Conservation (phyloP, 2,113 vertebrate species). For the Ranitomeya variabilis region DNA sequence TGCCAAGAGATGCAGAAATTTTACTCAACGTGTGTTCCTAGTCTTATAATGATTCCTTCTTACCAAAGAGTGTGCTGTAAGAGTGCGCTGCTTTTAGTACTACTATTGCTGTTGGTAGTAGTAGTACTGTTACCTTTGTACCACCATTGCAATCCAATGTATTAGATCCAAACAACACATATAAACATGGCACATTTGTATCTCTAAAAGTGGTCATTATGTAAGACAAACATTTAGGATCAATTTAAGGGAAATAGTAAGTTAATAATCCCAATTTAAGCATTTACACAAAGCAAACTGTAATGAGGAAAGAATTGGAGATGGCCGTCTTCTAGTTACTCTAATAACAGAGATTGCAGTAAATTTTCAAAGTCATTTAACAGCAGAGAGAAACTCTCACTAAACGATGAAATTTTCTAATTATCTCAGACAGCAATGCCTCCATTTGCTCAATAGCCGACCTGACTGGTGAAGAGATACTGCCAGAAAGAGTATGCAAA, state of each 20-base stretch:
- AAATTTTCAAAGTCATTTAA: conserved; percentile 54
- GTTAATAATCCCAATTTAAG: conserved; percentile 12
- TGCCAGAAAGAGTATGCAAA: conserved; percentile 17
- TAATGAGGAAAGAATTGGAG: conserved; percentile 25
- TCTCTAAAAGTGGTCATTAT: neutral
- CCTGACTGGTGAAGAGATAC: conserved; percentile 31
- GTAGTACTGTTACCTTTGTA: too few species aligned
- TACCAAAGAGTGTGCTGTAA: too few species aligned
- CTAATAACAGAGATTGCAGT: conserved; percentile 43
- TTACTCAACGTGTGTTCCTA: too few species aligned
- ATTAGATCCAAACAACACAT: too few species aligned
- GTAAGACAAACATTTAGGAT: neutral
- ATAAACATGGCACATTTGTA: neutral
- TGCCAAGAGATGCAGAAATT: too few species aligned
- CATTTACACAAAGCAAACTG: neutral
- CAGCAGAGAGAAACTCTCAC: conserved; percentile 42
- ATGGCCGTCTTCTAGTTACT: neutral
- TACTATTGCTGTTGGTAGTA: too few species aligned
- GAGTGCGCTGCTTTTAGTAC: too few species aligned
- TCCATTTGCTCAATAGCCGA: conserved; percentile 17
- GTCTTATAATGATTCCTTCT: too few species aligned
- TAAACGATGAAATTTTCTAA: conserved; percentile 49
- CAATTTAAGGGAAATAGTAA: neutral
- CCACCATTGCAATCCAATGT: too few species aligned
- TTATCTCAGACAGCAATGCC: conserved; percentile 43